Conservation (phyloP, 2,113 vertebrate genomes). For the Sylvietta virens region DNA sequence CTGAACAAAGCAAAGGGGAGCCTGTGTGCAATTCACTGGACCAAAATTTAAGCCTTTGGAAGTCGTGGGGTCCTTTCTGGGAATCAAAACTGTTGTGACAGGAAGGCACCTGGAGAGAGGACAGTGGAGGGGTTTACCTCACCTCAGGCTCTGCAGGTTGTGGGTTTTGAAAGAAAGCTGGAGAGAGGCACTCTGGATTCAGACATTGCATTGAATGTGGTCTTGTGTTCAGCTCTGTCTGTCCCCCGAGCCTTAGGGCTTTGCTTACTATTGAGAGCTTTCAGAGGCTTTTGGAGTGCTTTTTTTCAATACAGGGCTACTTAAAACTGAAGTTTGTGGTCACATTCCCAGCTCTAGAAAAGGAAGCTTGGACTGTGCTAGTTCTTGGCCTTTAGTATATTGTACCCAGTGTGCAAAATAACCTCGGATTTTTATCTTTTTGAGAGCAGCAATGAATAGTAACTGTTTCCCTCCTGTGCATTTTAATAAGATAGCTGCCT, state of each 20-base stretch:
- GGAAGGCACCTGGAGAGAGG: not conserved
- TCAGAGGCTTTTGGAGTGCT: not conserved
- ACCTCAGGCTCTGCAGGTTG: not conserved
- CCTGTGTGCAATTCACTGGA: not conserved
- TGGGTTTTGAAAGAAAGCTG: not conserved
- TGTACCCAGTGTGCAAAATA: not conserved
- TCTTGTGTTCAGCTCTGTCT: not conserved
- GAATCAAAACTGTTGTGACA: not conserved
- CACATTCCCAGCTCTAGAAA: not conserved
- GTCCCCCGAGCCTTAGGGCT: not conserved
- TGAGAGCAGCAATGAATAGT: not conserved
- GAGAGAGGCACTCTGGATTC: not conserved
- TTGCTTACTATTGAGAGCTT: not conserved
- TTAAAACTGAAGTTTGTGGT: not conserved
- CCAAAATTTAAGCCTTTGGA: not conserved
- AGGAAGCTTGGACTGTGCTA: not conserved
- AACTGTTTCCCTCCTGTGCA: not conserved
- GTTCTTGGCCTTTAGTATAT: not conserved
- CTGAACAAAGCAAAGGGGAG: not conserved
- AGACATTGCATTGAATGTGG: not conserved
- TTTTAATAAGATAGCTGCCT: not conserved
- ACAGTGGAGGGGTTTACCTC: not conserved
- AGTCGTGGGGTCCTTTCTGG: not conserved
- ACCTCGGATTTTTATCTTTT: not conserved
- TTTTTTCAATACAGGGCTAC: not conserved